Evolutionary conservation across 2,888 invertebrate genomes (phyloP), one percentile per base, ranked within the genome.

Genomic region (Stenodera caucasica): DNA sequence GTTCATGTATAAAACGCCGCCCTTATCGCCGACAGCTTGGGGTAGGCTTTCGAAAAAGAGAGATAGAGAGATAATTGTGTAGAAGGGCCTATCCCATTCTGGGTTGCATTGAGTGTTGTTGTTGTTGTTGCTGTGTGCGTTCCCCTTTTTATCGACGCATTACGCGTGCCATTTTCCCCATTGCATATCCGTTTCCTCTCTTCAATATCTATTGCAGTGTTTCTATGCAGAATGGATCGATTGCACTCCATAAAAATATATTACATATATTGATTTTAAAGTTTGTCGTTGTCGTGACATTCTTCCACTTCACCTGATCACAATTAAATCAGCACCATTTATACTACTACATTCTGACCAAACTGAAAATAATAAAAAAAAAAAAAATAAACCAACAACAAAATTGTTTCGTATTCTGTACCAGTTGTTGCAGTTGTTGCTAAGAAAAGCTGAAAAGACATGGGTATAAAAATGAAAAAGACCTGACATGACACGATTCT

Each of bases 401-500:
- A 26, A 9, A 32, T 53, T 32, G 21, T 53, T 53, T 53, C 12
- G 33, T 52, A 52, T 52, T 52, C 52, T 33, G 7, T 3, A 51
- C n/a, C n/a, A 32, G 32, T 52, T 32, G 4, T 14, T 49, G 11
- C 12, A n/a, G 12, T 29, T 29, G 53, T 53, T 53, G 52, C 33
- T 15, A 40, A 40, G 40, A 18, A 18, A 9, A 40, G 9, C 37
- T 35, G 15, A 37, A n/a, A 2, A 45, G 12, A 45, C 18, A 52
- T 14, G 5, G 9, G 2, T 33, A 53, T 12, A 35, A 18, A 32
- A 35, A 32, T 26, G 60, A 63, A 58, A 61, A 63, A 58, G 58
- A 53, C 52, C 61, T 61, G 61, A 61, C 61, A 63, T 51, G 56
- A 55, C 63, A 57, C 56, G 59, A 65, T 62, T 65, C 55, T 50